A percentile compares a stretch with the other conserved stretches of the same genome.
Evolutionary conservation across 1,140 invertebrate genomes (phyloP).

Genomic region (Neodiprion lecontei): DNA sequence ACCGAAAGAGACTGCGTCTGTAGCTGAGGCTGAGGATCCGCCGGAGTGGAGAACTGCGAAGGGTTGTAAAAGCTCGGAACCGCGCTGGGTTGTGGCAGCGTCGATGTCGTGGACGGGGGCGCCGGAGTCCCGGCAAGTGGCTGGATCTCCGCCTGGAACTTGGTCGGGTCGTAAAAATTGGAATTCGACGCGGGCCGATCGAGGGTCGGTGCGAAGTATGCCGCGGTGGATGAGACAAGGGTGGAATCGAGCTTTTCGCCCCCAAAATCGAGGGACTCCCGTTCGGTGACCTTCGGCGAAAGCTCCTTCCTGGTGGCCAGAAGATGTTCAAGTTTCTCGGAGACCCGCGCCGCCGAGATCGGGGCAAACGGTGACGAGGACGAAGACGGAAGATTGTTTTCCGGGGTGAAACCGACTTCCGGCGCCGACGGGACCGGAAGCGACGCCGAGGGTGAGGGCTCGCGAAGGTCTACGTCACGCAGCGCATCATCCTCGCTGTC

Average conservation of each 20-base stretch:
- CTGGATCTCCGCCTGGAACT: background rate
- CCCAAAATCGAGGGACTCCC: background rate
- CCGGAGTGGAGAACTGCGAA: constrained; percentile 25
- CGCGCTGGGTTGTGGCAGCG: background rate
- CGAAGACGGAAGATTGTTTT: background rate
- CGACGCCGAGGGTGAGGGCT: background rate
- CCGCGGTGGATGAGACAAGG: constrained; percentile 31
- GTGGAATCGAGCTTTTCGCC: background rate
- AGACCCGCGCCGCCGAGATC: constrained; percentile 49
- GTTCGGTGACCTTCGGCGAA: constrained; percentile 1
- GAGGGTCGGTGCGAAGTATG: constrained; percentile 28
- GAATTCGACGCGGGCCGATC: background rate
- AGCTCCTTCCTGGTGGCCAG: constrained; percentile 39
- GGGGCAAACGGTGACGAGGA: constrained; percentile 37
- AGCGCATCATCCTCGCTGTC: background rate
- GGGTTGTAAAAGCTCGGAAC: constrained; percentile 43
- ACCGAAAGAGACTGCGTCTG: constrained; percentile 1
- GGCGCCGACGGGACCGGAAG: background rate
- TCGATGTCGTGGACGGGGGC: constrained; percentile 7
- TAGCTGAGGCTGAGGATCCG: constrained; percentile 1
- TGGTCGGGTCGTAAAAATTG: constrained; percentile 8
- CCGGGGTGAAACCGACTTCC: background rate
- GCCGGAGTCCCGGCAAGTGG: constrained; percentile 7
- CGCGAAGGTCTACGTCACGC: background rate
- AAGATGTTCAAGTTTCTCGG: constrained; percentile 52